A percentile compares a stretch with the other conserved stretches of the same genome.
Conservation (phyloP, 2,797 vertebrate species). For the Rhynchonycteris naso region DNA sequence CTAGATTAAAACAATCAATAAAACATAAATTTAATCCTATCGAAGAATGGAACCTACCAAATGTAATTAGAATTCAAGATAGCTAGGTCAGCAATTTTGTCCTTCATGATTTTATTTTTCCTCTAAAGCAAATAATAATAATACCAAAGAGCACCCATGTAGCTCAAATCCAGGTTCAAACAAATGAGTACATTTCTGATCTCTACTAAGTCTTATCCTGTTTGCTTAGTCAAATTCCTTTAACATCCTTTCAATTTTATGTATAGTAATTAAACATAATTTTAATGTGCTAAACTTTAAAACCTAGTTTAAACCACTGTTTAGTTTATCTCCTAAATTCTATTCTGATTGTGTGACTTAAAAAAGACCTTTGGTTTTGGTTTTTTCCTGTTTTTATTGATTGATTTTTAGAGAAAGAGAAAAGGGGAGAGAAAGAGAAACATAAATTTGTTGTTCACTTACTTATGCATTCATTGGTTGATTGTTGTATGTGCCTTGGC, state of each 20-base stretch:
- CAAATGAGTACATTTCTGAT: not conserved
- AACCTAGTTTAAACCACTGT: conserved; percentile 33
- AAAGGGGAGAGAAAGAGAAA: no score
- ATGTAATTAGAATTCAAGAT: conserved; percentile 19
- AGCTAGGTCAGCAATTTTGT: not conserved
- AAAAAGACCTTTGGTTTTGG: not conserved
- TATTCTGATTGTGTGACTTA: conserved; percentile 24
- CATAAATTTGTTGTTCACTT: no score
- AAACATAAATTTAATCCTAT: conserved; percentile 14
- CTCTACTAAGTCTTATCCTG: not conserved
- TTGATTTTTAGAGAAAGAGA: no score
- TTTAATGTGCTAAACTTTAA: conserved; percentile 36
- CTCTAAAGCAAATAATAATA: not conserved
- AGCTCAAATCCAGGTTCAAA: conserved; percentile 22
- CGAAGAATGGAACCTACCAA: not conserved
- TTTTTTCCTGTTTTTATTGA: no score
- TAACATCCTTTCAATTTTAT: not conserved
- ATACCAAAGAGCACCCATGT: not conserved
- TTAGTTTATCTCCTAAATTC: conserved; percentile 6
- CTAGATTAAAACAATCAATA: not conserved
- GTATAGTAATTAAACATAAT: not conserved
- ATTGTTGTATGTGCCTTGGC: no score
- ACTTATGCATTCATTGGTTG: no score
- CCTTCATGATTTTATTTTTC: not conserved
- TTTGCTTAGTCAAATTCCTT: not conserved